phyloP scores from a whole-genome alignment of 2,888 invertebrate genomes.

The Gari tellinella region DNA sequence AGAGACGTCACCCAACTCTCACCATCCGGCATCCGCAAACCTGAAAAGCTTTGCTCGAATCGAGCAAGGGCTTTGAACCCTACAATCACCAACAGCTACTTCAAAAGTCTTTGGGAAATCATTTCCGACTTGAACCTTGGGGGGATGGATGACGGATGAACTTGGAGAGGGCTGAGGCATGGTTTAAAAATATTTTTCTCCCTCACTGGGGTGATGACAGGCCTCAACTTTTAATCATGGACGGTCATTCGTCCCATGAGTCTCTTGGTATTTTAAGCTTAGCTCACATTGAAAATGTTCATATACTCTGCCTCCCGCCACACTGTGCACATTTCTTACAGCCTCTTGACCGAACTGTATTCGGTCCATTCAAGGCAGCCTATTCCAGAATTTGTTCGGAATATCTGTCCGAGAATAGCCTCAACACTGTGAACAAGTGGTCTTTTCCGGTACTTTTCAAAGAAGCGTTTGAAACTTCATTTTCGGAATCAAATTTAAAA shows the following conservation, averaged over 20 bases:
- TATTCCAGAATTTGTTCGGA: constrained; percentile 7
- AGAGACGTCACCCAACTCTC: constrained; percentile 18
- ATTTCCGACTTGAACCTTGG: constrained; percentile 5
- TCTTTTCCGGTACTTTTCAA: constrained; percentile 35
- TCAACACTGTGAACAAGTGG: constrained; percentile 34
- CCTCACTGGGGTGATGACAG: constrained; percentile 50
- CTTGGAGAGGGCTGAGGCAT: constrained; percentile 51
- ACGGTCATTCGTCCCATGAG: constrained; percentile 59
- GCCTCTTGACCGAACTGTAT: constrained; percentile 12
- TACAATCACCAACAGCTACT: background rate
- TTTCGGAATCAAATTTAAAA: constrained; percentile 29
- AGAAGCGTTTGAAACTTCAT: constrained; percentile 28
- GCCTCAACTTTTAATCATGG: constrained; percentile 59
- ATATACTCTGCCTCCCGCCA: constrained; percentile 19
- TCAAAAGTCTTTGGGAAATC: background rate
- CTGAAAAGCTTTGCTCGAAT: constrained; percentile 22
- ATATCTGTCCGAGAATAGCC: background rate
- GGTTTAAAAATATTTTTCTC: constrained; percentile 60
- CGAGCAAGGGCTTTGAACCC: constrained; percentile 11
- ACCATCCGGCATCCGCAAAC: constrained; percentile 29
- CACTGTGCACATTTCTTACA: constrained; percentile 37
- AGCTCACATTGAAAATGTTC: constrained; percentile 45
- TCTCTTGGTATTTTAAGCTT: constrained; percentile 47
- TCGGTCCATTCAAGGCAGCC: constrained; percentile 2
- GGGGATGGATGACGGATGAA: constrained; percentile 65